phyloP scores from a whole-genome alignment of 2,113 vertebrate genomes.

The Gadus chalcogrammus region DNA sequence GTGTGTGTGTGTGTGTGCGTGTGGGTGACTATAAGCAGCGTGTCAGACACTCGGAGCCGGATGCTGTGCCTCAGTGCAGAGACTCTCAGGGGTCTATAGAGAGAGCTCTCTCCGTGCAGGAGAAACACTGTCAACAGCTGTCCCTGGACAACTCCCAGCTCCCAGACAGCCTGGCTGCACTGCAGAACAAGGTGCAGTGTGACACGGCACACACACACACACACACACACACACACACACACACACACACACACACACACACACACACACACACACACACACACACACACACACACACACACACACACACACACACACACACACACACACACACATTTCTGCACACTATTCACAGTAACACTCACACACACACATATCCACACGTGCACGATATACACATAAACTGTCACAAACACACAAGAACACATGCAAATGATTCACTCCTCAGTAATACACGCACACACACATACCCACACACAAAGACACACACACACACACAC shows the following conservation, averaged over 20 bases:
- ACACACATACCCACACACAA: too few relatives aligned
- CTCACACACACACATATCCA: slow-evolving; percentile 2
- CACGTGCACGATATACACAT: background rate
- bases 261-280: background rate
- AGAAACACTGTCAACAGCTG: slow-evolving; percentile 50
- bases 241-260: background rate
- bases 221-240: slow-evolving; percentile 6
- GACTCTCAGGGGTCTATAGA: slow-evolving; percentile 52
- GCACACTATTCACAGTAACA: slow-evolving; percentile 9
- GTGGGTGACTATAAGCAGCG: slow-evolving; percentile 40
- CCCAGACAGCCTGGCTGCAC: slow-evolving; percentile 49
- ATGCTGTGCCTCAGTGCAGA: slow-evolving; percentile 35
- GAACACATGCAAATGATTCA: background rate
- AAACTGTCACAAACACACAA: background rate
- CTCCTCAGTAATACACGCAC: too few relatives aligned
- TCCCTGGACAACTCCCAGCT: slow-evolving; percentile 50
- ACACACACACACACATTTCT: too few relatives aligned
- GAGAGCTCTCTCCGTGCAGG: slow-evolving; percentile 56
- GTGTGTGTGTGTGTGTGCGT: background rate
- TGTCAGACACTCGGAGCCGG: slow-evolving; percentile 46
- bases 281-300: background rate
- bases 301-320: background rate
- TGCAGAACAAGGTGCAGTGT: slow-evolving; percentile 53
- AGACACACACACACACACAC: too few relatives aligned
- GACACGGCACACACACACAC: slow-evolving; percentile 24